Conservation (phyloP, 23 tunicate species). For the Styela plicata region DNA sequence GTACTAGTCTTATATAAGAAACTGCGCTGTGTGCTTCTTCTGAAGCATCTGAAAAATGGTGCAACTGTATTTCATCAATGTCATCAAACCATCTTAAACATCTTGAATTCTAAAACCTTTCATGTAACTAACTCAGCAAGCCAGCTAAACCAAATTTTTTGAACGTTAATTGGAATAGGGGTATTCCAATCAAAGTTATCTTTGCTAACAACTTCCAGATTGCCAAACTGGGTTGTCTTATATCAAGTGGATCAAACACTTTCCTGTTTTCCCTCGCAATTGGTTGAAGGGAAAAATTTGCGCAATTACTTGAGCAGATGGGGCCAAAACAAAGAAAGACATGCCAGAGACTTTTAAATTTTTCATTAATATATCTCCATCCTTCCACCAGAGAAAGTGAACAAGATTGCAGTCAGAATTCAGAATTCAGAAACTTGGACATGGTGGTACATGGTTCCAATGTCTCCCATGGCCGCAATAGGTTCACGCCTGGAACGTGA, state of each 20-base stretch:
- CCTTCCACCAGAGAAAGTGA: slow-evolving; percentile 42
- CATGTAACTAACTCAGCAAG: too few species aligned
- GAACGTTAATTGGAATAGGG: slow-evolving; percentile 8
- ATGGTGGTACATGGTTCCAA: slow-evolving; percentile 54
- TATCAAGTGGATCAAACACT: slow-evolving; percentile 39
- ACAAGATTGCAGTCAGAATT: slow-evolving; percentile 36
- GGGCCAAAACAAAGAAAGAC: slow-evolving; percentile 40
- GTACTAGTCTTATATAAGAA: slow-evolving; percentile 40
- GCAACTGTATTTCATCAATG: slow-evolving; percentile 17
- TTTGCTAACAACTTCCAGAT: too few species aligned
- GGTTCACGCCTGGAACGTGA: slow-evolving; percentile 35
- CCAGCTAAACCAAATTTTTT: too few species aligned
- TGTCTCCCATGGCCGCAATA: slow-evolving; percentile 37
- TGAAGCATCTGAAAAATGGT: slow-evolving; percentile 60
- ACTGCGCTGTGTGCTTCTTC: slow-evolving; percentile 48
- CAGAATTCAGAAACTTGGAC: slow-evolving; percentile 34
- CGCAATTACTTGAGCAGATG: slow-evolving; percentile 40
- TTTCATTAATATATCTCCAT: slow-evolving; percentile 30
- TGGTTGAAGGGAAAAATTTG: slow-evolving; percentile 29
- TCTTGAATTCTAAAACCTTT: slow-evolving; percentile 20
- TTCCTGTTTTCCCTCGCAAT: slow-evolving; percentile 37
- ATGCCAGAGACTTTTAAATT: slow-evolving; percentile 22
- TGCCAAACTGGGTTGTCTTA: slow-evolving; percentile 34
- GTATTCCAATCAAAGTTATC: slow-evolving; percentile 37
- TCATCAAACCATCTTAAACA: slow-evolving; percentile 33